A percentile compares a stretch with the other conserved stretches of the same genome.
phyloP scores from a whole-genome alignment of 1,140 invertebrate species.

The Zaprionus kolodkinae region DNA sequence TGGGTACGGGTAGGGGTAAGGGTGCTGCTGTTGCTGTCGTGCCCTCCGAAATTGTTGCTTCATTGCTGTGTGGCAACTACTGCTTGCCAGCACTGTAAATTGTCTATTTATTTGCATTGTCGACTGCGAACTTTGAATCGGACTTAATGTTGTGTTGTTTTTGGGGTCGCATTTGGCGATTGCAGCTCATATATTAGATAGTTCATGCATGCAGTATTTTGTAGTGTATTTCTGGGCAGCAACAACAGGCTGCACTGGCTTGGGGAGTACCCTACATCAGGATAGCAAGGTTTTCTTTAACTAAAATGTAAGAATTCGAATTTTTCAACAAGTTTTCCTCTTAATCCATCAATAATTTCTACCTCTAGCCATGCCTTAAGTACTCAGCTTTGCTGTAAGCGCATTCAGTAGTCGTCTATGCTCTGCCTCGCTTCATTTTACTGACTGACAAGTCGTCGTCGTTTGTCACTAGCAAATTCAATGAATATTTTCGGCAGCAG shows the following conservation, averaged over 20 bases:
- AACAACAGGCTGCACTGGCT: slow-evolving; percentile 33
- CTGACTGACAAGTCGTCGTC: slow-evolving; percentile 68
- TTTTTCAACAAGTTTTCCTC: background rate
- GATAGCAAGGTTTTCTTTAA: too few species aligned
- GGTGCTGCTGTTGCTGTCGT: slow-evolving; percentile 3
- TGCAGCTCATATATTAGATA: slow-evolving; percentile 49
- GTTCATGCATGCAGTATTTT: slow-evolving; percentile 43
- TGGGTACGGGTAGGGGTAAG: background rate
- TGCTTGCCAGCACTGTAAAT: slow-evolving; percentile 44
- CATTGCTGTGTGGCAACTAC: slow-evolving; percentile 31
- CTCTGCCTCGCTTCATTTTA: background rate
- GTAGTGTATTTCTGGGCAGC: slow-evolving; percentile 58
- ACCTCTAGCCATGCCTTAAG: background rate
- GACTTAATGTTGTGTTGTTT: slow-evolving; percentile 29
- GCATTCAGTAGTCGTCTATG: background rate
- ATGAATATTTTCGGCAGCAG: slow-evolving; percentile 69
- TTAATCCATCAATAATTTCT: too few species aligned
- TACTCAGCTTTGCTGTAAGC: background rate
- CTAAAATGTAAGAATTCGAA: too few species aligned
- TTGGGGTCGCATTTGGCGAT: slow-evolving; percentile 28
- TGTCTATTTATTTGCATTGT: slow-evolving; percentile 70
- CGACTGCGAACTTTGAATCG: slow-evolving; percentile 32
- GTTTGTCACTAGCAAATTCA: slow-evolving; percentile 78
- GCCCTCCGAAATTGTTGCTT: slow-evolving; percentile 63
- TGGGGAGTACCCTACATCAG: slow-evolving; percentile 11